phyloP scores from a whole-genome alignment of 2,113 vertebrate species.

The Etheostoma cragini region DNA sequence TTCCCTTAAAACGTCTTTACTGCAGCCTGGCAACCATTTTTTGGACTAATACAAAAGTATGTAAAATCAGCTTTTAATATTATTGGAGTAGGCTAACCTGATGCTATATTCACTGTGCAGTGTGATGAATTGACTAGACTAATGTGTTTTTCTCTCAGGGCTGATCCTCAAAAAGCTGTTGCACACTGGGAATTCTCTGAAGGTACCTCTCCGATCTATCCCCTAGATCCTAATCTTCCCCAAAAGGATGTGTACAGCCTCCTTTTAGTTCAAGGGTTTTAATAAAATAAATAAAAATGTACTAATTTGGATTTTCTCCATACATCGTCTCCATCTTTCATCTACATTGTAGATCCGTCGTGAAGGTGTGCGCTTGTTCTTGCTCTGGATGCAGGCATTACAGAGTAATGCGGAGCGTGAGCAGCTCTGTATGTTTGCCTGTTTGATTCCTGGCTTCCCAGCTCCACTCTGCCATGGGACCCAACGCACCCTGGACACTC shows the following conservation, averaged over 20 bases:
- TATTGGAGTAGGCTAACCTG: not conserved
- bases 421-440: constrained; percentile 97
- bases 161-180: constrained; percentile 98
- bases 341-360: constrained; percentile 90
- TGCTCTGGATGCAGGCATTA: constrained; percentile 98
- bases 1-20: not conserved
- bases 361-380: constrained; percentile 96
- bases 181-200: constrained; percentile 98
- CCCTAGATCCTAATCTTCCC: not conserved
- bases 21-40: not conserved
- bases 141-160: constrained; percentile 79
- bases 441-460: constrained; percentile 97
- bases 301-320: not conserved
- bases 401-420: constrained; percentile 94
- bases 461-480: constrained; percentile 91
- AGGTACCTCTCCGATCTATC: constrained; percentile 84
- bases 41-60: not conserved
- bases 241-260: not conserved
- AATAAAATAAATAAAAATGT: not conserved
- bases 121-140: constrained; percentile 23
- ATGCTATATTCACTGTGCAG: not conserved
- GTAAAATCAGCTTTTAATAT: not conserved
- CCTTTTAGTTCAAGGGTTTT: not conserved
- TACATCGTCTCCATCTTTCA: not conserved
- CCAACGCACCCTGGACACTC: constrained; percentile 93